Conservation (phyloP, 2,113 vertebrate genomes). For the Corydoras sp. region DNA sequence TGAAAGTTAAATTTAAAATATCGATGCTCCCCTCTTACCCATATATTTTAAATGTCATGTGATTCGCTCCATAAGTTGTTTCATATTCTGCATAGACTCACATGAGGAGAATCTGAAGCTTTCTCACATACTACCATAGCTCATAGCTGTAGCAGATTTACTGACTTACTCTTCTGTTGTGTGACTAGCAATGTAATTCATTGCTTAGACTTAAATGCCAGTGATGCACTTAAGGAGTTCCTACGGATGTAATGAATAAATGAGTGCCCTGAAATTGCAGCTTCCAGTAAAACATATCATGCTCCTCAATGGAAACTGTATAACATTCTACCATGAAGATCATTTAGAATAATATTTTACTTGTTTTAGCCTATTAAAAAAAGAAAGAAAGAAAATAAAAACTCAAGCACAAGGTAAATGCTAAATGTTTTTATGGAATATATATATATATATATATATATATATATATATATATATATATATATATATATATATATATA, state of each 20-base stretch:
- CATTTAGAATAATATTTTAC: no score
- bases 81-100: constrained; percentile 13
- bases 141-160: constrained; percentile 35
- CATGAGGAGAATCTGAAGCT: background rate
- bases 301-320: constrained; percentile 34
- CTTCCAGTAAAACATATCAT: constrained; percentile 38
- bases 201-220: constrained; percentile 46
- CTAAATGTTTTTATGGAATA: no score
- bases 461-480: no score
- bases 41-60: constrained; percentile 25
- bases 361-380: no score
- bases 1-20: constrained; percentile 15
- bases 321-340: no score
- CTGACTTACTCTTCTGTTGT: constrained; percentile 24
- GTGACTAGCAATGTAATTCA: constrained; percentile 42
- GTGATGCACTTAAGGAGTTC: constrained; percentile 45
- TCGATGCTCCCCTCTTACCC: constrained; percentile 16
- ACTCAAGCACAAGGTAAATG: no score
- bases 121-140: constrained; percentile 10
- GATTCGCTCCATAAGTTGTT: constrained; percentile 30
- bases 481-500: no score
- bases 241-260: constrained; percentile 48
- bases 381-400: no score
- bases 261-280: constrained; percentile 41
- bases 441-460: no score